Conservation (phyloP, 2,113 vertebrate species). For the Speoplatyrhinus poulsoni region DNA sequence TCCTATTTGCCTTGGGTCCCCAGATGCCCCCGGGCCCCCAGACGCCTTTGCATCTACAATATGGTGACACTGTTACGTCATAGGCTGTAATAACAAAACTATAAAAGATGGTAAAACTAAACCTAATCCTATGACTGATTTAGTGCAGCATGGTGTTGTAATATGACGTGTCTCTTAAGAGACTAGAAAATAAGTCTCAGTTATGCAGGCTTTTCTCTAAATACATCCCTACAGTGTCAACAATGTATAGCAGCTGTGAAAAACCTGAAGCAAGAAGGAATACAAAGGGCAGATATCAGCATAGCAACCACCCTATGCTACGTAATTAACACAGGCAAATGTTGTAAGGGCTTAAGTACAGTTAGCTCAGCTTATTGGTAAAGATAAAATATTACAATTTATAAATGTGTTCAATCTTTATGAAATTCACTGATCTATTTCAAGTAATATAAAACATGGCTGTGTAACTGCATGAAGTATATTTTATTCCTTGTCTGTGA, state of each 20-base stretch:
- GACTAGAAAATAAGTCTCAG: slow-evolving; percentile 37
- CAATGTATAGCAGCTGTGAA: slow-evolving; percentile 51
- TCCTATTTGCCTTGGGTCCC: too few species aligned
- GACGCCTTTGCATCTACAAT: too few species aligned
- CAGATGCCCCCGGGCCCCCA: too few species aligned
- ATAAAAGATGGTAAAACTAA: background rate
- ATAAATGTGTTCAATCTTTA: slow-evolving; percentile 26
- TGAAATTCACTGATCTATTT: slow-evolving; percentile 37
- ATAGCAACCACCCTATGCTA: slow-evolving; percentile 36
- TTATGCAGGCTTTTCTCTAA: slow-evolving; percentile 44
- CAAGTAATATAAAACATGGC: slow-evolving; percentile 41
- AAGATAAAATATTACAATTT: slow-evolving; percentile 11
- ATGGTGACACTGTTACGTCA: too few species aligned
- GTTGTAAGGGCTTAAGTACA: slow-evolving; percentile 23
- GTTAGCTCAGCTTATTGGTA: slow-evolving; percentile 30
- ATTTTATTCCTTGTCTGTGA: too few species aligned
- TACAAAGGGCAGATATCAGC: slow-evolving; percentile 46
- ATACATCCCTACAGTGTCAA: slow-evolving; percentile 62
- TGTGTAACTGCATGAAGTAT: too few species aligned
- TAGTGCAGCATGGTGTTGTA: too few species aligned
- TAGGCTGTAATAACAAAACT: background rate
- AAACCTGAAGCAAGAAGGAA: slow-evolving; percentile 34
- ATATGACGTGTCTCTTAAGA: too few species aligned
- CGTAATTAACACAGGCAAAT: slow-evolving; percentile 47
- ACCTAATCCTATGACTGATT: too few species aligned